Base-by-base conservation (phyloP, 1,140 invertebrate species). In the Araneus ventricosus region DNA sequence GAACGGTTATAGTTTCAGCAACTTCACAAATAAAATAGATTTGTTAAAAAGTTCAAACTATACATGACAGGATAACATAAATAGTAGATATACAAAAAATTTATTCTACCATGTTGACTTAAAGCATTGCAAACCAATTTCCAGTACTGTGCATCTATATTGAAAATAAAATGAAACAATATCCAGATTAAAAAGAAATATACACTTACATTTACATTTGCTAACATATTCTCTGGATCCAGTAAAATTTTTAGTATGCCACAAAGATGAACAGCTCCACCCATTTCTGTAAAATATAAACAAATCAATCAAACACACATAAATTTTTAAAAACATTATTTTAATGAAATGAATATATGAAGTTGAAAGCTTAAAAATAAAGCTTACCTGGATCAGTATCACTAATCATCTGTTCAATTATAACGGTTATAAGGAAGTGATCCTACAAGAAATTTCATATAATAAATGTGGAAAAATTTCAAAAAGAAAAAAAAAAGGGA, bases 211-310 rank as follows among this genome's bases (percentile, higher is more conserved):
- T 98, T 99, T 85, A 97, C 97, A 87, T 97, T 97, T 79, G 98
- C 97, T 85, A 99, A 96, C 99, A 99, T 99, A 95, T 99, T 99
- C 95, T 99, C 99, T 30, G 99, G 99, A 96, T 99, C 99, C 41
- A 99, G 96, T 4, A 99, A 96, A 75, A 99, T 97, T 95, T 98
- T 97, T 34, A 99, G 96, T 45, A 99, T 98, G 61, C 98, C 98
- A 96, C 98, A 98, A 70, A 99, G 96, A 96, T 99, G 99, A 59
- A 99, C 98, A 82, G 99, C 99, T 94, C 99, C 98, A 79, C 99
- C 99, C 90, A 99, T 96, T 96, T 99, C 99, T 93, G 45, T 52
- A 97, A 97, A 95, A 98, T 97, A 82, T 96, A 97, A 95, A 63
- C 4, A 10, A 24, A 34, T 27, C 6, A 24, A 7, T 67, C 39